Base-by-base conservation (phyloP, 2,113 vertebrate genomes). In the Petromus typicus region DNA sequence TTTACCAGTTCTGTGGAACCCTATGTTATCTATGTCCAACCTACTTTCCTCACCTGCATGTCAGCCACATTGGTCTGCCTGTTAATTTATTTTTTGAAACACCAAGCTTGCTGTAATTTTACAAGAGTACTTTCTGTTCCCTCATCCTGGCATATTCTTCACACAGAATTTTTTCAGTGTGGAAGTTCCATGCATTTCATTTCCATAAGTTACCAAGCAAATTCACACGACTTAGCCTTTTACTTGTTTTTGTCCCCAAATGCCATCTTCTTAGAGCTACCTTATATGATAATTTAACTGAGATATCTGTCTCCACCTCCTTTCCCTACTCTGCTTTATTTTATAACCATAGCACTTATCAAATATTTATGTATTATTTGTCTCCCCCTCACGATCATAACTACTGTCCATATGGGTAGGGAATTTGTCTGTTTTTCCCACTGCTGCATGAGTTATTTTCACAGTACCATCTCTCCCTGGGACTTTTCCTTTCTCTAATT, bases 121-220 rank as follows among this genome's bases (percentile, higher is more conserved):
- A 69, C 57, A 79, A 45, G 1, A 59, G 84, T 25, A 30, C n/a
- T 85, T 56, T 75, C n/a, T 75, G 32, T 79, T 79, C 76, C 34
- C 76, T 79, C 12, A 56, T 23, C 76, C 32, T 56, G 51, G 51
- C 54, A n/a, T 56, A 79, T 23, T 79, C 54, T n/a, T 92, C 18
- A 9, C 73, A 93, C 75, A 73, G 90, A 97, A 92, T 97, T 93
- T 14, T 75, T 95, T 97, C 95, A 97, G 48, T 57, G 71, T 93
- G 85, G 86, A 96, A 71, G 67, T 93, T 97, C 94, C 57, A 27
- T 67, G 79, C 69, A 95, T 98, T 98, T 98, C 87, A 96, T 98
- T 97, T 96, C 71, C 23, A 83, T 94, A 98, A 97, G 97, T 97
- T 94, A 78, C 89, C 94, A 95, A 92, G 79, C 92, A 91, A 89